Conservation (phyloP, 2,113 vertebrate genomes). For the Uropsilus gracilis region DNA sequence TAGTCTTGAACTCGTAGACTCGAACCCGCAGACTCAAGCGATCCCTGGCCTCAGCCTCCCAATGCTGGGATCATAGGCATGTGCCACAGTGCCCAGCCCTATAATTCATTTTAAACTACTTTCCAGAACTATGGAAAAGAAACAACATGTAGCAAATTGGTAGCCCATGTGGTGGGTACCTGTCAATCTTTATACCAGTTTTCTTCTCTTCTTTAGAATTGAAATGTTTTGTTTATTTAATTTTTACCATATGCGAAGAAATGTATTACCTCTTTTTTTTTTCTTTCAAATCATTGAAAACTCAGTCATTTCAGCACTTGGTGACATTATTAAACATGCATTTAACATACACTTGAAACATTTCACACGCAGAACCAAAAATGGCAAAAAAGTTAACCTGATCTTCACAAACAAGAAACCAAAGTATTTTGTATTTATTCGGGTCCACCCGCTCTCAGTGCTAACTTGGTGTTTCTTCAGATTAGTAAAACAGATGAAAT, state of each 20-base stretch:
- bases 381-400: not conserved
- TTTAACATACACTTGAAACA: not conserved
- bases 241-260: too few relatives aligned
- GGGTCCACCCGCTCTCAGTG: not conserved
- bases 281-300: too few relatives aligned
- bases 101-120: conserved; percentile 15
- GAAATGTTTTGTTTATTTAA: not conserved
- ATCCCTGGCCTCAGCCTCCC: too few relatives aligned
- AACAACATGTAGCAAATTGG: not conserved
- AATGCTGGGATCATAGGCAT: too few relatives aligned
- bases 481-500: not conserved
- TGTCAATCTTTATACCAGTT: not conserved
- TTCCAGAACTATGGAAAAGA: not conserved
- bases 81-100: too few relatives aligned
- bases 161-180: not conserved
- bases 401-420: not conserved
- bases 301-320: too few relatives aligned
- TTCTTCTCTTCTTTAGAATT: not conserved
- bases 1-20: too few relatives aligned
- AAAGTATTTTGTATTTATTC: not conserved
- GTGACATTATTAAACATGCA: too few relatives aligned
- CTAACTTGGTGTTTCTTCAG: conserved; percentile 2
- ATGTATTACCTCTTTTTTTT: too few relatives aligned
- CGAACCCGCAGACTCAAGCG: too few relatives aligned
- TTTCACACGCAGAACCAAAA: not conserved